These are phyloP conservation scores for Nephrocerus scutellatus DNA, from an alignment of 2,888 invertebrate genomes.

Conservation along the genomic window DNA sequence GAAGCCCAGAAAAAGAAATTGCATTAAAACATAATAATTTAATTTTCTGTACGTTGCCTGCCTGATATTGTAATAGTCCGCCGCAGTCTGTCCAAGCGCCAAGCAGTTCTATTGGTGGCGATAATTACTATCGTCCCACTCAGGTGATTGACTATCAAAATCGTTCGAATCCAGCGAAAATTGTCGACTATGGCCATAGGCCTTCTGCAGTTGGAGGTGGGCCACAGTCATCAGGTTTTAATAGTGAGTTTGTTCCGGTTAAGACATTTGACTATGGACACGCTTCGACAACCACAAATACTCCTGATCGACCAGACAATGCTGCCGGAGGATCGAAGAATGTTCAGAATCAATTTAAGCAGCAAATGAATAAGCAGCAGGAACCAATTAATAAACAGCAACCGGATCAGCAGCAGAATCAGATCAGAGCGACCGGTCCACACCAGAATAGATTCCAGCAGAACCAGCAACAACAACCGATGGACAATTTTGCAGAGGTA, in stretches of 20 bases:
- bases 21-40: too few relatives aligned
- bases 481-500: too few relatives aligned
- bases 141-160: conserved; percentile 67
- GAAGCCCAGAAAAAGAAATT: too few relatives aligned
- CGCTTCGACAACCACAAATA: conserved; percentile 33
- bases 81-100: too few relatives aligned
- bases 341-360: not conserved
- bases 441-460: conserved; percentile 18
- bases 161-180: conserved; percentile 53
- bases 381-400: conserved; percentile 5
- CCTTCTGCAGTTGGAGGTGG: conserved; percentile 32
- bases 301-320: conserved; percentile 14
- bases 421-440: too few relatives aligned
- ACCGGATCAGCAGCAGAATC: conserved; percentile 5
- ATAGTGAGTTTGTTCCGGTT: conserved; percentile 54
- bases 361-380: conserved; percentile 6
- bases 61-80: too few relatives aligned
- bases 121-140: conserved; percentile 53
- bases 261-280: conserved; percentile 68
- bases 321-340: conserved; percentile 16
- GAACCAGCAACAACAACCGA: conserved; percentile 19
- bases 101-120: too few relatives aligned
- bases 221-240: conserved; percentile 3
- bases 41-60: too few relatives aligned
- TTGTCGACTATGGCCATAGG: conserved; percentile 68